Evolutionary conservation across 1,140 invertebrate genomes (phyloP).

Genomic region (Colletes gigas): DNA sequence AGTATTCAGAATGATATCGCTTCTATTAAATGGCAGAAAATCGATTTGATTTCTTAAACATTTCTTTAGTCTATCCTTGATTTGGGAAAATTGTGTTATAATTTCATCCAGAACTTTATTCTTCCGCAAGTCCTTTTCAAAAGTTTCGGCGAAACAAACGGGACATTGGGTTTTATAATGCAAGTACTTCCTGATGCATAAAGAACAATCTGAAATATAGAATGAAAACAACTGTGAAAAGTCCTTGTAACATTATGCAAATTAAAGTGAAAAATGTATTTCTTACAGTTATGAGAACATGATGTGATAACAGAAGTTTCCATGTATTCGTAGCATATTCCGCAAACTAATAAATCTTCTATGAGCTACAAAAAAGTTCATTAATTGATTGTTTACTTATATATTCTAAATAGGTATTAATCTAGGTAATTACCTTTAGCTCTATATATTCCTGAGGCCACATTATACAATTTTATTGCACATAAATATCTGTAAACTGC

Average conservation of each 20-base stretch:
- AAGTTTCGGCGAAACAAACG: slow-evolving; percentile 80
- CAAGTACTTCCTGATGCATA: slow-evolving; percentile 83
- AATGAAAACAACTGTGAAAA: neutral
- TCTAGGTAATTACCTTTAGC: slow-evolving; percentile 46
- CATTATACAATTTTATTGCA: slow-evolving; percentile 29
- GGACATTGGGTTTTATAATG: slow-evolving; percentile 82
- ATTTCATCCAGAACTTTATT: slow-evolving; percentile 81
- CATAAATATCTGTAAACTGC: neutral
- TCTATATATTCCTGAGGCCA: slow-evolving; percentile 45
- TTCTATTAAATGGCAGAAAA: neutral
- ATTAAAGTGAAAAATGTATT: neutral
- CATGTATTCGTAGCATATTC: slow-evolving; percentile 81
- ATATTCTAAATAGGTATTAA: neutral
- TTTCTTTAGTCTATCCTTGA: slow-evolving; percentile 74
- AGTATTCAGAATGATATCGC: neutral
- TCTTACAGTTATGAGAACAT: slow-evolving; percentile 81
- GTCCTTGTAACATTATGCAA: slow-evolving; percentile 16
- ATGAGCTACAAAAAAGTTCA: slow-evolving; percentile 72
- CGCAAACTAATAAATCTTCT: slow-evolving; percentile 76
- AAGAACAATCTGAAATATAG: slow-evolving; percentile 81
- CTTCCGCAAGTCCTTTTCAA: slow-evolving; percentile 80
- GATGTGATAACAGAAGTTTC: slow-evolving; percentile 78
- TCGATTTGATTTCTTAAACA: slow-evolving; percentile 21
- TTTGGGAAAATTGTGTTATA: slow-evolving; percentile 69
- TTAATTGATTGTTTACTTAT: neutral